Percentiles rank a stretch among this genome's conserved stretches.
Evolutionary conservation across 2,888 invertebrate genomes (phyloP).

Genomic region (Melanostoma mellinum): DNA sequence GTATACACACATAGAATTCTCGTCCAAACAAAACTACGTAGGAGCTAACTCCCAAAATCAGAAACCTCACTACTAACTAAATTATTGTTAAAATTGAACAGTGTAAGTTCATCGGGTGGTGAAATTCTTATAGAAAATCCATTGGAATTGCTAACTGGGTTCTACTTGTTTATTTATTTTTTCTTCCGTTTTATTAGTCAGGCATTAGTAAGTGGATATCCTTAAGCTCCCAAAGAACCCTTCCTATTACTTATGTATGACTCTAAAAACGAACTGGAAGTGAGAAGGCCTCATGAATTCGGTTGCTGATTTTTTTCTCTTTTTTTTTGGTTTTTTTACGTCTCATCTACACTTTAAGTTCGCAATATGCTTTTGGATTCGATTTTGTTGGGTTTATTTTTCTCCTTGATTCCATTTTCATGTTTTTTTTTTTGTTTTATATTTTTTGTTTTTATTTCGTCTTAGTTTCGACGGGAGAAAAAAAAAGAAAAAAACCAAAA

Average conservation of each 20-base stretch:
- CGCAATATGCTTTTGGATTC: background rate
- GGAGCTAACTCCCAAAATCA: no score
- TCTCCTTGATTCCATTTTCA: background rate
- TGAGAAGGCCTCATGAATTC: conserved; percentile 11
- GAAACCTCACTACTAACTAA: no score
- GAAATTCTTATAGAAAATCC: no score
- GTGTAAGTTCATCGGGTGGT: no score
- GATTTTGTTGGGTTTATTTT: conserved; percentile 13
- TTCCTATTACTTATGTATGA: conserved; percentile 63
- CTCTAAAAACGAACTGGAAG: conserved; percentile 7
- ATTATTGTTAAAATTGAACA: no score
- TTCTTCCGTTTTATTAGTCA: conserved; percentile 68
- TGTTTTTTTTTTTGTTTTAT: conserved; percentile 1
- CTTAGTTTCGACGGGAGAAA: background rate
- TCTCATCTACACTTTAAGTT: background rate
- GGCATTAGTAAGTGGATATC: conserved; percentile 70
- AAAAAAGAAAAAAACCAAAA: no score
- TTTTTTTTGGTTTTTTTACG: background rate
- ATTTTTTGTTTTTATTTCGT: background rate
- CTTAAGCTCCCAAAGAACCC: conserved; percentile 56
- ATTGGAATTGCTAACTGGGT: conserved; percentile 18
- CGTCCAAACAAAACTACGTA: no score
- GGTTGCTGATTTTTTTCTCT: background rate
- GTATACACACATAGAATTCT: no score
- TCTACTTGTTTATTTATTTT: conserved; percentile 62